Percentiles rank a stretch among this genome's conserved stretches.
Evolutionary conservation across 2,888 invertebrate species (phyloP).

Genomic region (Drymonia ruficornis): DNA sequence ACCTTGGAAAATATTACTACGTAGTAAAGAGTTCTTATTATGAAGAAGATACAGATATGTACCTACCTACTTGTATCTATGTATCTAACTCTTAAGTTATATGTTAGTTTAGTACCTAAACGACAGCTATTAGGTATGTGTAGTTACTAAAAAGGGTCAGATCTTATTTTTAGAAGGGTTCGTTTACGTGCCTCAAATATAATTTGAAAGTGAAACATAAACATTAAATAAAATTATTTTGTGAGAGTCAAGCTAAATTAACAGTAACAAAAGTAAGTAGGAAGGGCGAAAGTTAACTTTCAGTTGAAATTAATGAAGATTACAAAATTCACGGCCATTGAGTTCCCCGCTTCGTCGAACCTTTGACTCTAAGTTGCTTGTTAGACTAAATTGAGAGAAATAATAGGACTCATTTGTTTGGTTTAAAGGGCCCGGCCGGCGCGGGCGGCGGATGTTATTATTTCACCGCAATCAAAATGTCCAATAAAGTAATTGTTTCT

Average conservation of each 20-base stretch:
- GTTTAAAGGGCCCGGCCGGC: slow-evolving; percentile 72
- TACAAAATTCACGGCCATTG: slow-evolving; percentile 84
- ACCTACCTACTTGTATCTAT: too few relatives aligned
- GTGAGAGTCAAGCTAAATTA: slow-evolving; percentile 51
- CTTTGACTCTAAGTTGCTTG: slow-evolving; percentile 81
- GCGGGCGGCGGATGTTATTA: slow-evolving; percentile 58
- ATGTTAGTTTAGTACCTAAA: too few relatives aligned
- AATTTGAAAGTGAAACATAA: slow-evolving; percentile 30
- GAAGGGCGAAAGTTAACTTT: slow-evolving; percentile 69
- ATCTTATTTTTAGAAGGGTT: too few relatives aligned
- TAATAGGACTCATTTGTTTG: slow-evolving; percentile 82
- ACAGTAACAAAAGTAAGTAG: slow-evolving; percentile 64
- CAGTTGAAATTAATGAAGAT: slow-evolving; percentile 82
- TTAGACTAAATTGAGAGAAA: slow-evolving; percentile 83
- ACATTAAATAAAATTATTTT: slow-evolving; percentile 40
- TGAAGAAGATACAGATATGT: too few relatives aligned
- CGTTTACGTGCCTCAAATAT: slow-evolving; percentile 15
- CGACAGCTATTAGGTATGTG: too few relatives aligned
- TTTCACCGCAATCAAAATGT: slow-evolving; percentile 59
- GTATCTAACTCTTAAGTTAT: too few relatives aligned
- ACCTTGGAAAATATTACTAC: too few relatives aligned
- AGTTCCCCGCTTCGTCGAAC: slow-evolving; percentile 78
- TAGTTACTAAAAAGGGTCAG: too few relatives aligned
- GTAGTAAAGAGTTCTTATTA: too few relatives aligned
- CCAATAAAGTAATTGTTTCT: slow-evolving; percentile 26